phyloP scores from a whole-genome alignment of 2,797 vertebrate genomes.

The Acrocephalus scirpaceus region DNA sequence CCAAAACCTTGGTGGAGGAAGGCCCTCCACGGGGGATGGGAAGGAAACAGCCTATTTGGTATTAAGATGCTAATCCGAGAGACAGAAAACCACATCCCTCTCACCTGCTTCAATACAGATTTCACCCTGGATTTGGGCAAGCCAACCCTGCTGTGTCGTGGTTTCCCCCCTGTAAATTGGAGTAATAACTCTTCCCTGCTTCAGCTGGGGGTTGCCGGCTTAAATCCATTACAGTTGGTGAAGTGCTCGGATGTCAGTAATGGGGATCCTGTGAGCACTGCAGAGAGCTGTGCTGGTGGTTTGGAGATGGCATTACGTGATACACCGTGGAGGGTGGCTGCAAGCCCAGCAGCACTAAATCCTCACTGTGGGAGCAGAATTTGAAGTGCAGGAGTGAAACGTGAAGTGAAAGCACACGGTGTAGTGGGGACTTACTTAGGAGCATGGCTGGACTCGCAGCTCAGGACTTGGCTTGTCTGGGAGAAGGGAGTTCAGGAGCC shows the following conservation, averaged over 20 bases:
- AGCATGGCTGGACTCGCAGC: not conserved
- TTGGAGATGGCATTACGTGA: not conserved
- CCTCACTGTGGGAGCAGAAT: not conserved
- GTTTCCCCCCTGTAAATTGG: conserved; percentile 3
- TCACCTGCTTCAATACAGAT: not conserved
- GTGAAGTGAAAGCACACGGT: not conserved
- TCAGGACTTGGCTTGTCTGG: not conserved
- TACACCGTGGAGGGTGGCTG: not conserved
- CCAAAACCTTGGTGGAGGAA: not conserved
- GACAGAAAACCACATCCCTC: not conserved
- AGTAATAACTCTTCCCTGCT: conserved; percentile 16
- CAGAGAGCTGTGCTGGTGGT: not conserved
- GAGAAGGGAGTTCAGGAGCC: not conserved
- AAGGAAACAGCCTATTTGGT: not conserved
- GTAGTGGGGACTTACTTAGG: fast-evolving
- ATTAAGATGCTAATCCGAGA: not conserved
- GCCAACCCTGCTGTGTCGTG: not conserved
- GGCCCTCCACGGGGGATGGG: not conserved
- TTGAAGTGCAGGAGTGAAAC: not conserved
- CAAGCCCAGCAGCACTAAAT: not conserved
- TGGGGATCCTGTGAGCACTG: not conserved
- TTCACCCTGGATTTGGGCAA: not conserved
- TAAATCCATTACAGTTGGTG: not conserved
- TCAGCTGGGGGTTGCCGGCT: not conserved
- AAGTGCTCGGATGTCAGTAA: not conserved